Base-by-base conservation (phyloP, 2,797 vertebrate species). In the Lithobates sylvaticus region DNA sequence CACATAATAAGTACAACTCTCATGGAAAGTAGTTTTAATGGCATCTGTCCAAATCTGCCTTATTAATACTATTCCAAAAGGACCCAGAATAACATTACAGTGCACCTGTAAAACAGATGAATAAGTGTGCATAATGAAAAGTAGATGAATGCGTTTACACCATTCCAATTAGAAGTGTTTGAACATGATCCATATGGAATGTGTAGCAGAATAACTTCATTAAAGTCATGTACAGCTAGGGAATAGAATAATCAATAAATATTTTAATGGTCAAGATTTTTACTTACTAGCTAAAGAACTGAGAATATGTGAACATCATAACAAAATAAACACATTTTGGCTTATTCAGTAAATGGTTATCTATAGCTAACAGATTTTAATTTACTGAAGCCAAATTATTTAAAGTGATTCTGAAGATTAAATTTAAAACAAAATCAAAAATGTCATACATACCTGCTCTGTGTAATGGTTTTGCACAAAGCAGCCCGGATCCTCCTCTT, bases 1-100 rank as follows among this genome's bases (percentile, higher is more conserved):
- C 72, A 83, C 29, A 77, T 84, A 77, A 70, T 58, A 58, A 54
- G 58, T 71, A 36, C 47, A 77, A 42, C 77, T 84, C 64, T 84
- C 23, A 47, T 77, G 29, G 29, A 58, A 77, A 70, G 39, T 58
- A 84, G 39, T 70, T 32, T 61, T 84, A 29, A 70, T 83, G 81
- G 81, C 58, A 83, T 29, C 18, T 83, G 29, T 36, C 81, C 81
- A 83, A 76, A 23, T 29, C 27, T 7, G 67, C 32, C 71, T 83
- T 36, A 83, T 83, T 76, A 76, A 76, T 74, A 76, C 64, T 76
- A 75, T 83, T 83, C 58, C 73, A 76, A 68, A 64, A 76, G 73
- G 81, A 64, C 81, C 70, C 16, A 74, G 54, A 74, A 75, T 74
- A 67, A 44, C 47, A 74, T 83, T 83, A 75, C 21, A 29, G 32